phyloP scores from a whole-genome alignment of 2,113 vertebrate genomes.

The Nyctibius bracteatus region DNA sequence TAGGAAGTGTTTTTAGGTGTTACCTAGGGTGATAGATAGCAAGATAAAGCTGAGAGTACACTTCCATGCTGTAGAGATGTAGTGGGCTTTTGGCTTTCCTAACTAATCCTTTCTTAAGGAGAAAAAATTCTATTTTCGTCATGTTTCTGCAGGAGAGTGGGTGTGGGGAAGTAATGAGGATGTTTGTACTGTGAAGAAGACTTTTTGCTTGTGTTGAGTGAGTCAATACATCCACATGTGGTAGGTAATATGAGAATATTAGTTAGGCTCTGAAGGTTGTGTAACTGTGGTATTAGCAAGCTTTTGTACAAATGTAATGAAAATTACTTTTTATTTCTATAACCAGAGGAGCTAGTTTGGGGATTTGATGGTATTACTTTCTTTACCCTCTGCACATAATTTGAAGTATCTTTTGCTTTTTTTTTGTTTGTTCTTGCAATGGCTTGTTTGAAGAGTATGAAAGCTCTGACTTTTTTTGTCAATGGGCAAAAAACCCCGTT shows the following conservation, averaged over 20 bases:
- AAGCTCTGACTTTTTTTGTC: background rate
- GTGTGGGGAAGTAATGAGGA: background rate
- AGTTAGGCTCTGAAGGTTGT: background rate
- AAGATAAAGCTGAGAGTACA: background rate
- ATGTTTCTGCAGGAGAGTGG: background rate
- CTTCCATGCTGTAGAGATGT: background rate
- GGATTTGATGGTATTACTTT: background rate
- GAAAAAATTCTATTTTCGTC: background rate
- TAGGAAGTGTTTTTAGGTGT: background rate
- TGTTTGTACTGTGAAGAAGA: background rate
- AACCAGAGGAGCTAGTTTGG: background rate
- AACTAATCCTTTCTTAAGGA: background rate
- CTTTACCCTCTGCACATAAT: background rate
- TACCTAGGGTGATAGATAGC: background rate
- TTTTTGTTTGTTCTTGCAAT: background rate
- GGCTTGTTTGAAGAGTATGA: background rate
- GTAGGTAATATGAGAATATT: background rate
- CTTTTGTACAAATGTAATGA: background rate
- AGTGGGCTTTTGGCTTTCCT: background rate
- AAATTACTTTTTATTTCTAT: background rate
- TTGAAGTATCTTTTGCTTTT: fast-evolving
- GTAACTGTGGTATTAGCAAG: background rate
- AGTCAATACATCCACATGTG: background rate
- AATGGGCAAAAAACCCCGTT: fast-evolving
- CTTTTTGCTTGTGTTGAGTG: background rate